Evolutionary conservation across 2,113 vertebrate genomes (phyloP).

Genomic region (Antechinus stuartii): DNA sequence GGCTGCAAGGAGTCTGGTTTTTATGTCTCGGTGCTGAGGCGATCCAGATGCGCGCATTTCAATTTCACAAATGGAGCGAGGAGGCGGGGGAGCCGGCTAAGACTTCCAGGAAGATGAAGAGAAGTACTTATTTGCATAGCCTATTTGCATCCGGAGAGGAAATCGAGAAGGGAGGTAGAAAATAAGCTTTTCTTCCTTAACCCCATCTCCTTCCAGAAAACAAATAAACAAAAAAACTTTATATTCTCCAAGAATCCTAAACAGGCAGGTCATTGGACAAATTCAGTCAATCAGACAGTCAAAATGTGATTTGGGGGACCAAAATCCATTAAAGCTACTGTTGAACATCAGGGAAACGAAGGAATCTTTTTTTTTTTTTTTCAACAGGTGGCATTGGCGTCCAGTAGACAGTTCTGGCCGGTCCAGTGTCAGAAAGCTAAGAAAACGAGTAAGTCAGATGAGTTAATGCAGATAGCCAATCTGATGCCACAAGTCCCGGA

Average conservation of each 20-base stretch:
- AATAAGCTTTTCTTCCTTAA: neutral
- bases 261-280: neutral
- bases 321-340: neutral
- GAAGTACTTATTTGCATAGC: neutral
- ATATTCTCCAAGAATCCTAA: neutral
- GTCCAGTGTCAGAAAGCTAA: neutral
- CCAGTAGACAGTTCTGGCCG: neutral
- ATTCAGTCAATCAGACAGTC: neutral
- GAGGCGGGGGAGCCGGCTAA: neutral
- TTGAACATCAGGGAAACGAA: neutral
- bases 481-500: neutral
- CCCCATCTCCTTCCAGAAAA: neutral
- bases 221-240: neutral
- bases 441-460: neutral
- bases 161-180: neutral
- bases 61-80: neutral
- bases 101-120: neutral
- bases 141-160: neutral
- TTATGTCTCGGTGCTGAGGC: constrained; percentile 1
- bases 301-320: neutral
- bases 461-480: neutral
- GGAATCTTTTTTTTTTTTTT: neutral
- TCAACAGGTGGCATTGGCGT: neutral
- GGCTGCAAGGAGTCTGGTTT: neutral
- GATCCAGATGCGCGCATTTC: neutral